Evolutionary conservation across 2,113 vertebrate species (phyloP).

Genomic region (Amia ocellicauda): DNA sequence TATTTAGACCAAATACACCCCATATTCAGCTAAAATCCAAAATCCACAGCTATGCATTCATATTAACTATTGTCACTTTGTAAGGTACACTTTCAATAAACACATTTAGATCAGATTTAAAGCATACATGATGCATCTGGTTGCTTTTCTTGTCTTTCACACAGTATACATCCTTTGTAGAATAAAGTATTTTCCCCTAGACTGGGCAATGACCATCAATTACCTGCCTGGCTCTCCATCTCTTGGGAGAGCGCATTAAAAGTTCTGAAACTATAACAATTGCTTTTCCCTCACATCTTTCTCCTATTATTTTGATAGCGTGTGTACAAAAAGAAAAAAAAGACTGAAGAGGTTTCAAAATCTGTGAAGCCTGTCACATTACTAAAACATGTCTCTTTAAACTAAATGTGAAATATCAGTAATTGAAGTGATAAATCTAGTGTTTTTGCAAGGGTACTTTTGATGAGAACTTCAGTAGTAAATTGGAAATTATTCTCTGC

Average conservation of each 20-base stretch:
- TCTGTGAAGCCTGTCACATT: slow-evolving; percentile 86
- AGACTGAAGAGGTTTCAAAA: slow-evolving; percentile 79
- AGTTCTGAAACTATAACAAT: slow-evolving; percentile 57
- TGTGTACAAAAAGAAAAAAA: slow-evolving; percentile 41
- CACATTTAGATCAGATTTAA: too few relatives aligned
- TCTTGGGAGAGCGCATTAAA: slow-evolving; percentile 59
- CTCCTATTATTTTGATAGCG: slow-evolving; percentile 71
- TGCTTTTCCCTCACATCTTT: slow-evolving; percentile 64
- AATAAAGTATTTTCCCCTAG: slow-evolving; percentile 17
- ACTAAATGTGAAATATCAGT: slow-evolving; percentile 93
- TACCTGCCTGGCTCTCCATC: slow-evolving; percentile 53
- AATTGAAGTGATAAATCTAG: slow-evolving; percentile 88
- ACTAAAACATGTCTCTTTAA: slow-evolving; percentile 91
- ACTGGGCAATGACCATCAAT: slow-evolving; percentile 52
- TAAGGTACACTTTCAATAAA: too few relatives aligned
- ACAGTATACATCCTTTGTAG: background rate
- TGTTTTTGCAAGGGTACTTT: slow-evolving; percentile 75
- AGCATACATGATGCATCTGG: too few relatives aligned
- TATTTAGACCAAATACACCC: too few relatives aligned
- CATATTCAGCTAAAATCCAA: too few relatives aligned
- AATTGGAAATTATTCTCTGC: slow-evolving; percentile 87
- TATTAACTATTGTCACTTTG: too few relatives aligned
- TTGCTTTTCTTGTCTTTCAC: too few relatives aligned
- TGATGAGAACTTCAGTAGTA: slow-evolving; percentile 80
- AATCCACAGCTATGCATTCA: too few relatives aligned